Percentiles rank a stretch among this genome's conserved stretches.
Conservation (phyloP, 2,888 invertebrate genomes). For the Xestia sexstrigata region DNA sequence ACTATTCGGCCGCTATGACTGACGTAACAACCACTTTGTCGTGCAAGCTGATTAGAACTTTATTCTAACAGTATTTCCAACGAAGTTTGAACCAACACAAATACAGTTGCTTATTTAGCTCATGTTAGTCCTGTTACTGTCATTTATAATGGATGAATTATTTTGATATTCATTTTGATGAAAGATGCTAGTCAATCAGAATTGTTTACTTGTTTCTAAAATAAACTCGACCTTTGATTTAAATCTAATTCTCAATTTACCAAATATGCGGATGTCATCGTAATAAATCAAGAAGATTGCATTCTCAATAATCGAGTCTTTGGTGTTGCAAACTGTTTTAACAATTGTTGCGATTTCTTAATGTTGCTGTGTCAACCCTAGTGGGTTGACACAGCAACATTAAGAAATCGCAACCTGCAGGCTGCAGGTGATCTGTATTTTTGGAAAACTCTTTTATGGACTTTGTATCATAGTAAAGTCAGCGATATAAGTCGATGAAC, state of each 20-base stretch:
- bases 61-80: too few relatives aligned
- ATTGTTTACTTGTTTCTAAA: not conserved
- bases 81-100: too few relatives aligned
- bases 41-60: too few relatives aligned
- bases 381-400: conserved; percentile 1
- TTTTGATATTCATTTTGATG: too few relatives aligned
- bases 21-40: too few relatives aligned
- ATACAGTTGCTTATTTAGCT: too few relatives aligned
- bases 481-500: not conserved
- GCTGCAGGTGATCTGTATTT: not conserved
- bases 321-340: not conserved
- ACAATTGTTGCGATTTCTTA: too few relatives aligned
- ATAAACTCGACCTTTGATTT: conserved; percentile 5
- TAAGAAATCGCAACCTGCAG: not conserved
- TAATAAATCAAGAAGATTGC: conserved; percentile 34
- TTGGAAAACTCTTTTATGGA: not conserved
- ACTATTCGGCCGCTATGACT: too few relatives aligned
- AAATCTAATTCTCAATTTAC: conserved; percentile 8
- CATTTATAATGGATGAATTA: too few relatives aligned
- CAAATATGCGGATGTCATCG: conserved; percentile 21
- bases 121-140: too few relatives aligned
- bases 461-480: not conserved
- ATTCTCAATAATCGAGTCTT: conserved; percentile 1
- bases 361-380: too few relatives aligned
- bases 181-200: not conserved